These are phyloP conservation scores for Chloropsis cyanopogon DNA, from an alignment of 2,113 vertebrate species.

Conservation along the genomic window DNA sequence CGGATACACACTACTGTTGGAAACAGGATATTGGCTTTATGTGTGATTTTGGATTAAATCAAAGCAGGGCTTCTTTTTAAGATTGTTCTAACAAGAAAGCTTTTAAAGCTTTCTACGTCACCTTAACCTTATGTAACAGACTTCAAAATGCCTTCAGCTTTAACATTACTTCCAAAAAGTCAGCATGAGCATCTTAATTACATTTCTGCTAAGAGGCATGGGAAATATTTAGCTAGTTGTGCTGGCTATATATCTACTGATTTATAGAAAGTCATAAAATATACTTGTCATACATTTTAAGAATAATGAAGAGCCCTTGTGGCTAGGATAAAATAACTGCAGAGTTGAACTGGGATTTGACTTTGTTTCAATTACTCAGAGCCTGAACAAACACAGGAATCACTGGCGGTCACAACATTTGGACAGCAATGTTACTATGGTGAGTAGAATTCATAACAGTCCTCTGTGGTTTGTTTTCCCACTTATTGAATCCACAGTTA, in stretches of 20 bases:
- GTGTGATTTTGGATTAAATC: not conserved
- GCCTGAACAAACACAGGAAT: conserved; percentile 84
- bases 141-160: not conserved
- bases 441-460: conserved; percentile 57
- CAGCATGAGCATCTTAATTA: not conserved
- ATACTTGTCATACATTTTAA: not conserved
- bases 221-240: not conserved
- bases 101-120: not conserved
- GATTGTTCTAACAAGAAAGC: not conserved
- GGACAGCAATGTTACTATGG: conserved; percentile 91
- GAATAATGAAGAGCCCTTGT: not conserved
- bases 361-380: conserved; percentile 76
- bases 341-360: not conserved
- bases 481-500: not conserved
- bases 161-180: not conserved
- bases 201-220: not conserved
- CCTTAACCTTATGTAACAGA: not conserved
- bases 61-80: not conserved
- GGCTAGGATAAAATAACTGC: not conserved
- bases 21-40: not conserved
- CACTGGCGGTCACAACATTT: conserved; percentile 89
- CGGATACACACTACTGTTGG: not conserved
- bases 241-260: not conserved
- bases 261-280: not conserved
- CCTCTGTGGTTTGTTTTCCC: not conserved